phyloP scores from a whole-genome alignment of 2,113 vertebrate species.

The Dendropsophus ebraccatus region DNA sequence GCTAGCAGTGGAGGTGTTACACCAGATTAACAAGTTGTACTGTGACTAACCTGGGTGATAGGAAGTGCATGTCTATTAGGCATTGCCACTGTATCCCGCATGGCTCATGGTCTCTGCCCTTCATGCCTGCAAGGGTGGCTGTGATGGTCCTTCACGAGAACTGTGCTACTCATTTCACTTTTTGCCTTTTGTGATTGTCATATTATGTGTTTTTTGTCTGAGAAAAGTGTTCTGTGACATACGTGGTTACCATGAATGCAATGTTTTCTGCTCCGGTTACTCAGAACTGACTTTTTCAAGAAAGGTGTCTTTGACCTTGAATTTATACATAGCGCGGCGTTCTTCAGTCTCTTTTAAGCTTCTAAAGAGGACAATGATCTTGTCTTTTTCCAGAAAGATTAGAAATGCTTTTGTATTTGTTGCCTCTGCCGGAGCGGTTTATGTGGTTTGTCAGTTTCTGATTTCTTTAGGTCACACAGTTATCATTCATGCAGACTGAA shows the following conservation, averaged over 20 bases:
- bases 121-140: constrained; percentile 5
- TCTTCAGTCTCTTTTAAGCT: not conserved
- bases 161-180: not conserved
- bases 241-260: constrained; percentile 1
- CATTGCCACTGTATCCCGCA: constrained; percentile 47
- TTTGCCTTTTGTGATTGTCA: constrained; percentile 18
- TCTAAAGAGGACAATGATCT: constrained; percentile 5
- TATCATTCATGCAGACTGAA: not conserved
- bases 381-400: constrained; percentile 24
- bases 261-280: constrained; percentile 31
- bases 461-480: constrained; percentile 29
- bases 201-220: constrained; percentile 26
- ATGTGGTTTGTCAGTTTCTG: constrained; percentile 13
- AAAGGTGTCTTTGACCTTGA: constrained; percentile 12
- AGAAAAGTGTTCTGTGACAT: constrained; percentile 25
- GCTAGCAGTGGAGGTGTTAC: not conserved
- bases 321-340: not conserved
- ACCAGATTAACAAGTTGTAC: constrained; percentile 16
- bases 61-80: constrained; percentile 56
- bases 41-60: constrained; percentile 2
- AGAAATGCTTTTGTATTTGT: not conserved
- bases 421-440: not conserved
- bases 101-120: constrained; percentile 63
- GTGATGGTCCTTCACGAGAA: constrained; percentile 6
- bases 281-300: constrained; percentile 2